Conservation (phyloP, 2,113 vertebrate genomes). For the Dinomys branickii region DNA sequence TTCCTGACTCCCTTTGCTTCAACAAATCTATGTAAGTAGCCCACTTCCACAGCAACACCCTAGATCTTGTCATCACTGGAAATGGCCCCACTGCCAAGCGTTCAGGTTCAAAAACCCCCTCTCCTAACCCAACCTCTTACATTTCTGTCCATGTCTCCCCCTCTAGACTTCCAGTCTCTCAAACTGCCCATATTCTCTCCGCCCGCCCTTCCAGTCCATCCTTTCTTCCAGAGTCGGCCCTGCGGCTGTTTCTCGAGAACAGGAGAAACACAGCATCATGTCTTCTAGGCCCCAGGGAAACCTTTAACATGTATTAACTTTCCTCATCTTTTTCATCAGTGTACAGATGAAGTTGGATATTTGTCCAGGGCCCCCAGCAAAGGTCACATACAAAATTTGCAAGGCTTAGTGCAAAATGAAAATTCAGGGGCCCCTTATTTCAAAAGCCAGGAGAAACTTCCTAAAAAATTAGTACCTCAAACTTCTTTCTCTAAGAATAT, state of each 20-base stretch:
- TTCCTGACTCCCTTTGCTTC: constrained; percentile 34
- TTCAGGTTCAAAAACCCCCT: not conserved
- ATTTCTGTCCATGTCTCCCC: not conserved
- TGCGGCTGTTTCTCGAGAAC: not conserved
- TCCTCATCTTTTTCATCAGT: not conserved
- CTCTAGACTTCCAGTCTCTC: not conserved
- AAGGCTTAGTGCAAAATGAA: not conserved
- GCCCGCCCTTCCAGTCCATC: not conserved
- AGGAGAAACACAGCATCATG: not conserved
- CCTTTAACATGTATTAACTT: not conserved
- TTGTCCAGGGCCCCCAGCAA: not conserved
- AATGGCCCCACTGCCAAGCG: not conserved
- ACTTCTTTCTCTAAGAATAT: not conserved
- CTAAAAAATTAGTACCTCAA: not conserved
- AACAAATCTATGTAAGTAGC: not conserved
- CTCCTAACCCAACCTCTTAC: not conserved
- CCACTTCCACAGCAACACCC: not conserved
- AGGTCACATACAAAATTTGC: not conserved
- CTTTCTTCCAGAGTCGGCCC: not conserved
- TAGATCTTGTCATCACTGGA: constrained; percentile 25
- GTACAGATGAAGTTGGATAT: not conserved
- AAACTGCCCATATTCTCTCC: not conserved
- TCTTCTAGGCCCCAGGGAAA: not conserved
- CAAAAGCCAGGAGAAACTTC: not conserved
- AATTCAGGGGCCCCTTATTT: not conserved